Conservation (phyloP, 1,140 invertebrate genomes). For the Hermetia illucens region DNA sequence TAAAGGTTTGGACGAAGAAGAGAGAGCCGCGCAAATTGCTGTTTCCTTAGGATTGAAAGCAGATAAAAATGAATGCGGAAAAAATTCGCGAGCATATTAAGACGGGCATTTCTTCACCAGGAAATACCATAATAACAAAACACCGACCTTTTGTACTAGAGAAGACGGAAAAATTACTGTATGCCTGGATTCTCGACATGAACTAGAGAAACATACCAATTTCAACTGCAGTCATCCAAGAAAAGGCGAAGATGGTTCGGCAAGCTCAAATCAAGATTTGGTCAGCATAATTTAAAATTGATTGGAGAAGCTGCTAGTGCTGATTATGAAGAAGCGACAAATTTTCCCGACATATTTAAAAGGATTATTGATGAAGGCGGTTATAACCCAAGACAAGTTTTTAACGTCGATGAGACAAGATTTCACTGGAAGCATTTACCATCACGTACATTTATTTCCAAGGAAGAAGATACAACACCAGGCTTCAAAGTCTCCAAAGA, state of each 20-base stretch:
- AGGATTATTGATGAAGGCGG: conserved; percentile 8
- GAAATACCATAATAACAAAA: too few relatives aligned
- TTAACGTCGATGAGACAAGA: conserved; percentile 30
- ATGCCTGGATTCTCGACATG: too few relatives aligned
- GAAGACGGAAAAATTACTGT: too few relatives aligned
- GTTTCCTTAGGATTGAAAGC: too few relatives aligned
- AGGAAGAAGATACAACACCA: conserved; percentile 8
- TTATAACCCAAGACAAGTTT: conserved; percentile 27
- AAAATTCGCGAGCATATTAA: too few relatives aligned
- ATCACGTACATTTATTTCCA: conserved; percentile 11
- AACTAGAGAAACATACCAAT: too few relatives aligned
- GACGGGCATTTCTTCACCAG: too few relatives aligned
- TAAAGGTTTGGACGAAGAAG: too few relatives aligned
- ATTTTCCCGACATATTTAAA: conserved; percentile 21
- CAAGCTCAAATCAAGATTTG: conserved; percentile 13
- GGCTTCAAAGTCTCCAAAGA: conserved; percentile 28
- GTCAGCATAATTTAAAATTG: conserved; percentile 20
- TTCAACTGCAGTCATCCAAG: too few relatives aligned
- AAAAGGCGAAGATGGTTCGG: conserved; percentile 14
- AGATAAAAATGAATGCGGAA: too few relatives aligned
- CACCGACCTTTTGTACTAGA: too few relatives aligned
- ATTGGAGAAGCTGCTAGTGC: conserved; percentile 22
- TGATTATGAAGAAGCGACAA: conserved; percentile 19
- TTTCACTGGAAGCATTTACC: conserved; percentile 28
- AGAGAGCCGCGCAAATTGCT: too few relatives aligned